phyloP scores from a whole-genome alignment of 2,888 invertebrate species.

The Coecobrya sp. region DNA sequence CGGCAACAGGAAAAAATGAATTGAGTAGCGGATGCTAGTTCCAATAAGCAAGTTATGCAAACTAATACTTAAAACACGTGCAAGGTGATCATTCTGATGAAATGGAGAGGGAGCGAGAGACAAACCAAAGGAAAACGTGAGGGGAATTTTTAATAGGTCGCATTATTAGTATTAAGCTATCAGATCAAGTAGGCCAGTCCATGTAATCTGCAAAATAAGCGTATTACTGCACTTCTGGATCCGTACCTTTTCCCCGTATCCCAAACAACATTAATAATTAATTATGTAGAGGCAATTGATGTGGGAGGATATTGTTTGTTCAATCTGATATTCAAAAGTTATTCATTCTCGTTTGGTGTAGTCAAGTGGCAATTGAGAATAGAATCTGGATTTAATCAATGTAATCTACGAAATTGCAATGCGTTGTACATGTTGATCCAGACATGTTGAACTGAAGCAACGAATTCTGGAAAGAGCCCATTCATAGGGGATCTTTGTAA shows the following conservation, averaged over 20 bases:
- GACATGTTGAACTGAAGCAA: too few species aligned
- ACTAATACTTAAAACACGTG: not conserved
- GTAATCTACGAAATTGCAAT: too few species aligned
- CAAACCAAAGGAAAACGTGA: not conserved
- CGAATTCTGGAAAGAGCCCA: too few species aligned
- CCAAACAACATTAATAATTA: too few species aligned
- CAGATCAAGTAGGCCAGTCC: not conserved
- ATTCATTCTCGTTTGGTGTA: too few species aligned
- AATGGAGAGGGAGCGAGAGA: not conserved
- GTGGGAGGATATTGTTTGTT: too few species aligned
- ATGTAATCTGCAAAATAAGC: not conserved
- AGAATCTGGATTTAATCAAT: too few species aligned
- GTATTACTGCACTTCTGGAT: not conserved
- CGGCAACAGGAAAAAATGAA: not conserved
- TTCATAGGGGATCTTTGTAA: too few species aligned
- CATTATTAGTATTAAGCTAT: not conserved
- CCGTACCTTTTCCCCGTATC: not conserved
- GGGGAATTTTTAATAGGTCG: not conserved
- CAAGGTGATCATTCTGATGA: not conserved
- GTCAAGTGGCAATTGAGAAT: too few species aligned
- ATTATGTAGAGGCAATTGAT: too few species aligned
- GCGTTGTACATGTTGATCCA: too few species aligned
- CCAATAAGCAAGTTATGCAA: constrained; percentile 12
- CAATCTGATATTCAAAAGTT: too few species aligned
- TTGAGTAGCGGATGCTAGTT: not conserved